A percentile compares a stretch with the other conserved stretches of the same genome.
phyloP scores from a whole-genome alignment of 2,888 invertebrate genomes.

The Drosophila pseudotakahashii region DNA sequence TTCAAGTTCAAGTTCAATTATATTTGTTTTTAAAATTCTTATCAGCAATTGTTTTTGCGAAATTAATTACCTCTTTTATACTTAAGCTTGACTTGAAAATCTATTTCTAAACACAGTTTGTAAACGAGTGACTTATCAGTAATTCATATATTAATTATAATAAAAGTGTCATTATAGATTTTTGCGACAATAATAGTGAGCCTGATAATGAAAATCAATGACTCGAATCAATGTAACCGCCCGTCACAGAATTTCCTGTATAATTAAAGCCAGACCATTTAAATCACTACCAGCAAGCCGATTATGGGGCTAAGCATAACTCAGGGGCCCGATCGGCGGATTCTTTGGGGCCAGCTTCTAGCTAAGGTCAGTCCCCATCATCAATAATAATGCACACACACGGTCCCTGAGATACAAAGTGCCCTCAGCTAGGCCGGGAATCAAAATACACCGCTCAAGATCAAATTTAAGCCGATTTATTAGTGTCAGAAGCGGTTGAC shows the following conservation, averaged over 20 bases:
- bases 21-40: not conserved
- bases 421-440: constrained; percentile 27
- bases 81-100: not conserved
- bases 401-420: constrained; percentile 15
- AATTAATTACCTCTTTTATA: not conserved
- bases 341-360: constrained; percentile 27
- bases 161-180: not conserved
- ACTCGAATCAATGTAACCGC: not conserved
- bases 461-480: constrained; percentile 79
- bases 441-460: constrained; percentile 51
- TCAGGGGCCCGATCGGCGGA: constrained; percentile 27
- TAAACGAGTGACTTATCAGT: constrained; percentile 2
- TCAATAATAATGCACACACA: constrained; percentile 33
- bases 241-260: constrained; percentile 31
- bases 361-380: constrained; percentile 31
- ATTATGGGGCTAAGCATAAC: constrained; percentile 9
- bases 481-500: constrained; percentile 61
- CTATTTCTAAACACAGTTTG: not conserved
- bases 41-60: not conserved
- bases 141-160: not conserved
- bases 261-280: constrained; percentile 21
- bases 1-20: not conserved
- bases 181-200: not conserved
- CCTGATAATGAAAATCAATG: not conserved
- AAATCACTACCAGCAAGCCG: constrained; percentile 14